Evolutionary conservation across 2,888 invertebrate species (phyloP), one percentile per base, ranked within the genome.

Genomic region (Steinernema carpocapsae): DNA sequence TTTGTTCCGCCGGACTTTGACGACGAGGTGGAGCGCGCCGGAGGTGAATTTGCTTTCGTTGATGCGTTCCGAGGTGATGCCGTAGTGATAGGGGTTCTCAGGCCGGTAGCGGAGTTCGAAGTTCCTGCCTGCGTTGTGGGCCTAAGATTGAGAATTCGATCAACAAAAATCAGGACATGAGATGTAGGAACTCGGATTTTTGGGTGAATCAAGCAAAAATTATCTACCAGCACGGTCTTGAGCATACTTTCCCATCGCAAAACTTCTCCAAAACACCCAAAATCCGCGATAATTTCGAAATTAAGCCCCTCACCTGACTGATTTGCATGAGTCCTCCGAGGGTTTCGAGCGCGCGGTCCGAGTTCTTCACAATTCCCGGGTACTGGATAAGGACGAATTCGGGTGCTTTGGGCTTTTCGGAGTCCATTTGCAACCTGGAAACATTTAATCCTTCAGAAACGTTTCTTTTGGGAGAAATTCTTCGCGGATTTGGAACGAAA

Each of bases 41-140:
- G 83, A 83, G n/a, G 82, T 79, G 1, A 79, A 46, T 78, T 73
- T 75, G 19, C 76, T 72, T 51, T 81, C 81, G 17, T 42, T 73
- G 46, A 78, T 81, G 37, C 78, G 72, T 45, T 86, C 85, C 0
- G 84, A 78, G 51, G 78, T 64, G 85, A 92, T 71, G 29, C 78
- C 75, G 48, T 80, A 82, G 1, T 85, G 79, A 72, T 82, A 86
- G 17, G 82, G 80, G 76, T 86, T 86, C 6, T 81, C 79, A 1
- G 83, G 84, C 1, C 80, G 83, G 74, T 82, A 83, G 19, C 80
- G 80, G 29, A 86, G 72, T 71, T 85, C 84, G 14, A 85, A 70
- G 0, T 76, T 48, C 26, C 77, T 76, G 64, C 76, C 78, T 19
- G 77, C 77, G 73, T 79, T 77, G 70, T 83, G 78, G 24, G 78